Base-by-base conservation (phyloP, 2,888 invertebrate genomes). In the Panzeria rudis region DNA sequence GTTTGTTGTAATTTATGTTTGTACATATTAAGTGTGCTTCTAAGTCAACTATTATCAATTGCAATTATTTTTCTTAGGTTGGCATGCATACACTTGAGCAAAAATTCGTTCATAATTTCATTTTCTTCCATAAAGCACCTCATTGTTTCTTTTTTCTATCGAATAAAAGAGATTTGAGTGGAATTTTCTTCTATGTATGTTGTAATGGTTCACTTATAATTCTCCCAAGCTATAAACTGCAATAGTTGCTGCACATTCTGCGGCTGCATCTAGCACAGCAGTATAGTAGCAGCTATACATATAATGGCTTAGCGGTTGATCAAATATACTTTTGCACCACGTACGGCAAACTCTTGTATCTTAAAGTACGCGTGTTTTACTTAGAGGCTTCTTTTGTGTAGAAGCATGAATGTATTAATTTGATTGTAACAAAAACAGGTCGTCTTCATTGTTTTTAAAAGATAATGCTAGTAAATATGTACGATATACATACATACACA, bases 291-390 rank as follows among this genome's bases (percentile, higher is more conserved):
- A 52, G 47, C 54, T 41, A 13, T 29, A 52, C 56, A 32, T 56
- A 8, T 77, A 69, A 78, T 75, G 54, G 69, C 75, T 79, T 69
- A 50, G 75, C 59, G 81, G 72, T 84, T 77, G 66, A 84, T 84
- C 77, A 62, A 73, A 84, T 72, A 75, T n/a, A 56, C 20, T 68
- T 62, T 54, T 62, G 44, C 32, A 54, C 44, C 66, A 62, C 54
- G 64, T 78, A 71, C 59, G n/a, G 20, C 38, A 56, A 44, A 52
- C 29, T 50, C 29, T 69, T 32, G 35, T 73, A 59, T 81, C 68
- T 68, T 52, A 5, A 35, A 62, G 52, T 71, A 71, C 71, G 69
- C 62, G 50, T 62, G 32, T 71, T 68, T 72, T 68, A 73, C 47
- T 72, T 32, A 56, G 59, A 61, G 52, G 41, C 73, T 61, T 54